Base-by-base conservation (phyloP, 2,888 invertebrate genomes). In the Drosophila meridiana region DNA sequence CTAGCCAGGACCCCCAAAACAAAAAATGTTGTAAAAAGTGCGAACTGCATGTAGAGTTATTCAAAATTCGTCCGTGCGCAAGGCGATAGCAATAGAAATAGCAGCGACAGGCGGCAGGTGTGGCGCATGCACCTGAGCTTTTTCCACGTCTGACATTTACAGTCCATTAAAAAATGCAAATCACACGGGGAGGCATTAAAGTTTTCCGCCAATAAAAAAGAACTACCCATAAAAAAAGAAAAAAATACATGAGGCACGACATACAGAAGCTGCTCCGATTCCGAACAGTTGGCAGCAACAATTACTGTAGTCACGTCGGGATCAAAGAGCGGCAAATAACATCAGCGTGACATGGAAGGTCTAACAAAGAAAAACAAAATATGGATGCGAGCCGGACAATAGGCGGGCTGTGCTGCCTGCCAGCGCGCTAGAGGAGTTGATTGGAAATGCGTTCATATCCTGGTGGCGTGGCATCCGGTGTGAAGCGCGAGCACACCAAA, bases 141-240 rank as follows among this genome's bases (percentile, higher is more conserved):
- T 76, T 57, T 58, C 13, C 36, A 30, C 58, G 53, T 71, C 57
- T 42, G 42, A 56, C 69, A 75, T 75, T 83, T 80, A 83, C 82
- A 67, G 87, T 80, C 80, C 85, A 82, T 89, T 88, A 83, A 80
- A 88, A 87, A 82, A 81, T 86, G 82, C 73, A 85, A 81, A 83
- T 75, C 72, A 42, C 58, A 69, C n/a, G 43, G 56, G 53, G 60
- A 67, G 73, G 74, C 77, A 61, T 69, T 65, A 59, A 70, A 67
- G 32, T 68, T 74, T 65, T 42, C 42, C 60, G 60, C 34, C 64
- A 28, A 28, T 20, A 20, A 20, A 30, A 69, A n/a, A 11, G 45
- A 4, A 48, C 8, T 1, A 52, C 14, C 8, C 6, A 52, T 20
- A 8, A 9, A 56, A 53, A 70, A 30, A 13, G 43, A 4, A 11